A percentile compares a stretch with the other conserved stretches of the same genome.
Conservation (phyloP, 1,140 invertebrate genomes). For the Drosophila pandora region DNA sequence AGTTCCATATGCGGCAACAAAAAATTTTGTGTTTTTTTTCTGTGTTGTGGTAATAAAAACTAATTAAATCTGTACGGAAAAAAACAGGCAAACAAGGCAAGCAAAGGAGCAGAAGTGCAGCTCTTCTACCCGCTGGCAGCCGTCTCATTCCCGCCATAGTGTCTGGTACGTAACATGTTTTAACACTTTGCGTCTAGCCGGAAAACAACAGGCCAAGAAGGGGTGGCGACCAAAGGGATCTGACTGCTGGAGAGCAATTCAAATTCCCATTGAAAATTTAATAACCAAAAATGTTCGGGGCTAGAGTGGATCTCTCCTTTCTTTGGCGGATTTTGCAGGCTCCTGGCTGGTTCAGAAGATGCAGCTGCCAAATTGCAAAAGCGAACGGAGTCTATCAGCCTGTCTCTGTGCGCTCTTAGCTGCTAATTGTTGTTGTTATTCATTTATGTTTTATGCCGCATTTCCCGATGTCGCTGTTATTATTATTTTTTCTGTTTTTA, state of each 20-base stretch:
- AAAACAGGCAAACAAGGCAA: slow-evolving; percentile 41
- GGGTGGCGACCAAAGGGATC: slow-evolving; percentile 18
- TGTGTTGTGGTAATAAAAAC: slow-evolving; percentile 72
- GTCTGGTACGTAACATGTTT: slow-evolving; percentile 62
- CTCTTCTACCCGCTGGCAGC: slow-evolving; percentile 5
- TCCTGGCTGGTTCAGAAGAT: background rate
- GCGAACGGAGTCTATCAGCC: slow-evolving; percentile 26
- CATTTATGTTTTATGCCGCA: slow-evolving; percentile 77
- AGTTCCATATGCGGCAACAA: slow-evolving; percentile 56
- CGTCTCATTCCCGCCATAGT: slow-evolving; percentile 5
- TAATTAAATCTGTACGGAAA: slow-evolving; percentile 73
- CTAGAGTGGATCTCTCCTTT: slow-evolving; percentile 3
- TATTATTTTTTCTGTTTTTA: slow-evolving; percentile 2
- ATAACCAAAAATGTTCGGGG: slow-evolving; percentile 68
- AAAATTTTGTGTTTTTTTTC: slow-evolving; percentile 27
- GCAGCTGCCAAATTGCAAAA: slow-evolving; percentile 56
- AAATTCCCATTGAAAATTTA: slow-evolving; percentile 78
- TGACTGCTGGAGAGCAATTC: slow-evolving; percentile 58
- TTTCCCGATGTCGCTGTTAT: slow-evolving; percentile 35
- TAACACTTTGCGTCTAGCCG: slow-evolving; percentile 72
- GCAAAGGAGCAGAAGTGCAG: background rate
- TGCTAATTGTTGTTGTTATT: slow-evolving; percentile 71
- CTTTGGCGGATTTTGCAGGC: background rate
- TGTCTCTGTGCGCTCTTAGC: slow-evolving; percentile 15
- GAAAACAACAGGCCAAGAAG: slow-evolving; percentile 27